Base-by-base conservation (phyloP, 2,888 invertebrate genomes). In the Sinelater perroti region DNA sequence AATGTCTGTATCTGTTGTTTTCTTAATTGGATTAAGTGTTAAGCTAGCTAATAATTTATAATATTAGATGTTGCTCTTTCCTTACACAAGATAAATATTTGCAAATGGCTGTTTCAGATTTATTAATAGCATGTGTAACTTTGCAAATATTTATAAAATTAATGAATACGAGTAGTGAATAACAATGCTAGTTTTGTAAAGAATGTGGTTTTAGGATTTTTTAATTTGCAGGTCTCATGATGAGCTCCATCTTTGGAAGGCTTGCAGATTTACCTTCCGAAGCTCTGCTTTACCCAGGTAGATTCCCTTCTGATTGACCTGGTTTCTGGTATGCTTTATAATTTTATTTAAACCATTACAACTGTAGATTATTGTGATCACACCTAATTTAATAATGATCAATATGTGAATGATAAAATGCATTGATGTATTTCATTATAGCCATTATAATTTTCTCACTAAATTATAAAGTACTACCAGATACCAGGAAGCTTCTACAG, bases 1-100 rank as follows among this genome's bases (percentile, higher is more conserved):
- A 74, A 73, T 73, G 72, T 74, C 73, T 71, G 73, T 72, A 71
- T 73, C 64, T 3, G 30, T 3, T 30, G 11, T n/a, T 3, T 30
- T 4, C 3, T 30, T 30, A n/a, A 10, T 30, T 30, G 2, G 4
- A 30, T 8, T 10, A 30, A 30, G 8, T 5, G 11, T 30, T 30
- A 3, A 30, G 3, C 3, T 5, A 10, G 30, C 3, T 10, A 33
- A 33, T 30, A 5, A 11, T 30, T 10, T 5, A 30, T n/a, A 30
- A 11, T 30, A 10, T 10, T 5, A 4, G 8, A 10, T 30, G 33
- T 33, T 17, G 35, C 40, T 7, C 40, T 40, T 40, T 40, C 40
- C 40, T 40, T 40, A 21, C 40, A 40, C 40, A 17, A 10, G n/a
- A 6, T 4, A 30, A 30, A 30, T 30, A 30, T 10, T 30, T 30